Base-by-base conservation (phyloP, 1,140 invertebrate genomes). In the Brachionus plicatilis region DNA sequence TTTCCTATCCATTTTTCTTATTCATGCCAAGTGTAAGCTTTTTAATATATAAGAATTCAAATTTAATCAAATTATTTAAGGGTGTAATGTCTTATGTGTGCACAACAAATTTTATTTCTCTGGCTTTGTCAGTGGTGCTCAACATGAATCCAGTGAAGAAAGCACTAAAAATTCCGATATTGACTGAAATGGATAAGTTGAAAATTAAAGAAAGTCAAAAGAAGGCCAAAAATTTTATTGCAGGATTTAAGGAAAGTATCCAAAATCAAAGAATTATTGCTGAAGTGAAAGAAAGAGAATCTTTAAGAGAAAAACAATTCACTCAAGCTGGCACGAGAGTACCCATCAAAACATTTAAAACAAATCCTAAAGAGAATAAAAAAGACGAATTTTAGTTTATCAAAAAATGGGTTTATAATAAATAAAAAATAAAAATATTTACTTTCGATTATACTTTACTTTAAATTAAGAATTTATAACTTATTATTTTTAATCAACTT, bases 231-330 rank as follows among this genome's bases (percentile, higher is more conserved):
- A 53, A 47, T 76, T 65, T 79, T 27, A 79, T 85, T 66, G 12
- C 78, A 53, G 47, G 76, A 65, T 56, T 84, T 17, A 76, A 37
- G 29, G 20, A 84, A 41, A 43, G 66, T 37, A 33, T 41, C 92
- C 92, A 92, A 33, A 96, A 96, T 88, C 92, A 94, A 87, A 95
- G 94, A 90, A 92, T 95, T 78, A 91, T 93, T 0, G 92, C 91
- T 87, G 92, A 94, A 87, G 88, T 97, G 68, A 92, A 93, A 86
- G 93, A 95, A 65, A 91, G 95, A 84, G 90, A 93, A 86, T 89
- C 92, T 85, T 89, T 94, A 68, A 94, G 97, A 88, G 92, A 93
- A 86, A 91, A 94, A 75, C 92, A 92, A 70, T 97, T 97, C 87
- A 92, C 92, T 85, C 92, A 92, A 88, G 94, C 95, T 9, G 95